Percentiles rank a stretch among this genome's conserved stretches.
These are phyloP conservation scores for Vidua chalybeata DNA, from an alignment of 2,113 vertebrate species.

Conservation along the genomic window DNA sequence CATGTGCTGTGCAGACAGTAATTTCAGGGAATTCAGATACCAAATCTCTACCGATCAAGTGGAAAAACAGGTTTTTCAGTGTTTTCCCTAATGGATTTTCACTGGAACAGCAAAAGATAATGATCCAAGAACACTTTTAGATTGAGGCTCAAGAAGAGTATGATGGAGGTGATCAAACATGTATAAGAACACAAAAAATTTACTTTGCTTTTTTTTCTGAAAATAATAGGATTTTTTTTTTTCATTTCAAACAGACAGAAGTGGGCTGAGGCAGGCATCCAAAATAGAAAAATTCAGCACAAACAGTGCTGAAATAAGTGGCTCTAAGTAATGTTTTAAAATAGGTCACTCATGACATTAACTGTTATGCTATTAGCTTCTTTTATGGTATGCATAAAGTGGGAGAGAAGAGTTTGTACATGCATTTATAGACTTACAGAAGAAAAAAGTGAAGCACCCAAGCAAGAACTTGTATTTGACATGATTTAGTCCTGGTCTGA, in stretches of 20 bases:
- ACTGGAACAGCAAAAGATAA: background rate
- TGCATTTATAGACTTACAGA: background rate
- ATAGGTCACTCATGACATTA: background rate
- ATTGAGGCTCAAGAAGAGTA: background rate
- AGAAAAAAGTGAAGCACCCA: background rate
- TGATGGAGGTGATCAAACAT: background rate
- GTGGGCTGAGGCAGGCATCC: background rate
- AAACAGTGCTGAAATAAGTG: background rate
- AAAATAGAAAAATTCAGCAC: background rate
- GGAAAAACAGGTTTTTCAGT: background rate
- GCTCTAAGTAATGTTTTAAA: background rate
- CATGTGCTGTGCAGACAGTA: accelerated
- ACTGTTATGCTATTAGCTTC: background rate
- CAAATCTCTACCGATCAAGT: background rate
- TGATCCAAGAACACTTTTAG: background rate
- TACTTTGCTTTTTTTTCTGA: background rate
- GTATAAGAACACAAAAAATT: background rate
- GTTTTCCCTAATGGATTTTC: background rate
- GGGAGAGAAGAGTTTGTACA: background rate
- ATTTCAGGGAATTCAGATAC: background rate
- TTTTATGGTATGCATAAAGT: background rate
- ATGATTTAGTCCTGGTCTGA: background rate
- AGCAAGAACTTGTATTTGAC: background rate
- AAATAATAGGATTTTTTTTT: background rate
- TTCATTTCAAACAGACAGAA: background rate